Percentiles rank a stretch among this genome's conserved stretches.
phyloP scores from a whole-genome alignment of 1,140 invertebrate species.

The Nautilus pompilius region DNA sequence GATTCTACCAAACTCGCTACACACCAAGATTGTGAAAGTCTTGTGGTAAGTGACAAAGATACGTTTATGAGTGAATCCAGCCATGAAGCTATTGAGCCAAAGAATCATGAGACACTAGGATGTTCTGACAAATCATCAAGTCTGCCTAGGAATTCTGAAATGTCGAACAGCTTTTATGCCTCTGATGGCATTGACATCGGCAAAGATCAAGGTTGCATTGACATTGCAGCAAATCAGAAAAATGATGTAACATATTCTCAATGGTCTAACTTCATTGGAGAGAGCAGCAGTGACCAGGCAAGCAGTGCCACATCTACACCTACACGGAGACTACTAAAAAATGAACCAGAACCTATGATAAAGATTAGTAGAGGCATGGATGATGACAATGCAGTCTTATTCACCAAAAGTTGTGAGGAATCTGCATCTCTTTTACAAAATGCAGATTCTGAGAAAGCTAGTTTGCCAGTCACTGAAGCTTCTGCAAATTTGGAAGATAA shows the following conservation, averaged over 20 bases:
- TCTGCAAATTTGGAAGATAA: too few species aligned
- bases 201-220: background rate
- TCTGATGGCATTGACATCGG: background rate
- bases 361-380: too few species aligned
- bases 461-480: too few species aligned
- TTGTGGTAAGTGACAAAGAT: background rate
- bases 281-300: background rate
- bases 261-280: constrained; percentile 17
- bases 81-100: background rate
- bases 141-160: background rate
- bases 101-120: background rate
- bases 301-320: background rate
- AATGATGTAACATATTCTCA: background rate
- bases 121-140: background rate
- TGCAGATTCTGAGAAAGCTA: too few species aligned
- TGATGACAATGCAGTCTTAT: too few species aligned
- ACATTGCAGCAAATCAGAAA: background rate
- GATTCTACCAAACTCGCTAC: background rate
- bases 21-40: background rate
- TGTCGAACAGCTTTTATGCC: background rate
- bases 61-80: background rate
- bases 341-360: background rate
- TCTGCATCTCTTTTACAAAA: too few species aligned
- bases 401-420: too few species aligned
- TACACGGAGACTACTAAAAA: background rate